Conservation (phyloP, 2,797 vertebrate genomes). For the Argyrosomus regius region DNA sequence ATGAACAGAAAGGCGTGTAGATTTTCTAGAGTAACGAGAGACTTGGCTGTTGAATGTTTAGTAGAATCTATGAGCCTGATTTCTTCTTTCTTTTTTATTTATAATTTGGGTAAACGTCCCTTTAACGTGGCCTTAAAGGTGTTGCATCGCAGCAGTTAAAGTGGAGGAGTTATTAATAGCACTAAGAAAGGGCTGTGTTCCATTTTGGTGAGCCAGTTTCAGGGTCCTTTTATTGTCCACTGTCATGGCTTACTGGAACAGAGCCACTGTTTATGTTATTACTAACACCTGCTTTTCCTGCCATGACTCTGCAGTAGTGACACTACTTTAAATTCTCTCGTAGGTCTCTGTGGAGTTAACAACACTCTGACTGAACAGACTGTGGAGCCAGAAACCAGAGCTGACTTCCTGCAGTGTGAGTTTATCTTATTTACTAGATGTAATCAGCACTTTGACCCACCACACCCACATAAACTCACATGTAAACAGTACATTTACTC, state of each 20-base stretch:
- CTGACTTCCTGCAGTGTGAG: slow-evolving; percentile 77
- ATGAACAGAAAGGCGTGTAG: no score
- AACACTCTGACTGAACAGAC: neutral
- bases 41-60: no score
- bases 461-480: neutral
- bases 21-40: no score
- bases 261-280: neutral
- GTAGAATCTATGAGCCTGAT: no score
- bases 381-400: slow-evolving; percentile 65
- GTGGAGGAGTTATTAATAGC: neutral
- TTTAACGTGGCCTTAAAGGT: no score
- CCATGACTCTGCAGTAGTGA: neutral
- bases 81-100: no score
- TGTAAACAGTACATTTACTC: neutral
- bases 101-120: no score
- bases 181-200: neutral
- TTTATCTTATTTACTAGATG: slow-evolving; percentile 17
- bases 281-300: neutral
- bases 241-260: neutral
- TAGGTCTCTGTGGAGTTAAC: slow-evolving; percentile 17
- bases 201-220: neutral
- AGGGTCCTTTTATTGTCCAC: neutral
- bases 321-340: neutral
- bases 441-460: neutral
- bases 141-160: no score